Base-by-base conservation (phyloP, 2,113 vertebrate species). In the Thalassarche chlororhynchos region DNA sequence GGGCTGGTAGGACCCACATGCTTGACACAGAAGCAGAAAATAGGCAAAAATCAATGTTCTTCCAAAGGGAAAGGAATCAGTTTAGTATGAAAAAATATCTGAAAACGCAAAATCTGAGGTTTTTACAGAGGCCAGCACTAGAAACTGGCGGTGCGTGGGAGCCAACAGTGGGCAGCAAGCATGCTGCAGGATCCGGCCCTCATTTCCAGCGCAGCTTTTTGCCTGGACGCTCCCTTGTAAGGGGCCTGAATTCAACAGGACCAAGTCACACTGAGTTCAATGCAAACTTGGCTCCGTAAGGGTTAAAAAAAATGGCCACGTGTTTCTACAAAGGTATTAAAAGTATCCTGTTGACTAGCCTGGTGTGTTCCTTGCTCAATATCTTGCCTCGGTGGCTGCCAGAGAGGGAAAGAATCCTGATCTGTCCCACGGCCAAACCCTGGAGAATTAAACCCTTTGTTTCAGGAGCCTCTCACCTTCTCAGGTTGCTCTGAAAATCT, bases 341-440 rank as follows among this genome's bases (percentile, higher is more conserved):
- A 75, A 34, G 3, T 84, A 87, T 82, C 85, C 91, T 97, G 61
- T 90, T 83, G 69, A 78, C 70, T 42, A 89, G 62, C 52, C 52
- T 5, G 2, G 31, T 77, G 78, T 74, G 61, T 65, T 89, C 57
- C 97, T 87, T 44, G 71, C 51, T 61, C n/a, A 61, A 4, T 87
- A 71, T 93, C 96, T 95, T 54, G 69, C 75, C 6, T 40, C 47
- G 83, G 57, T n/a, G 47, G n/a, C 91, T 98, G 95, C 96, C 83
- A 84, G 92, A 87, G 62, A 96, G 84, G 85, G 86, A 98, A 98
- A 94, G 91, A 97, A 97, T 98, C 87, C 68, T 82, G 76, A 93
- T 94, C 89, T 96, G 93, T 92, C 78, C 82, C 94, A 15, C 1
- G 0, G 82, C 94, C 96, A 98, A 97, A 92, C 32, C 80, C 44